These are phyloP conservation scores for Apostichopus leukothele DNA, from an alignment of 53 echinoderm and acorn worm genomes.

Conservation along the genomic window DNA sequence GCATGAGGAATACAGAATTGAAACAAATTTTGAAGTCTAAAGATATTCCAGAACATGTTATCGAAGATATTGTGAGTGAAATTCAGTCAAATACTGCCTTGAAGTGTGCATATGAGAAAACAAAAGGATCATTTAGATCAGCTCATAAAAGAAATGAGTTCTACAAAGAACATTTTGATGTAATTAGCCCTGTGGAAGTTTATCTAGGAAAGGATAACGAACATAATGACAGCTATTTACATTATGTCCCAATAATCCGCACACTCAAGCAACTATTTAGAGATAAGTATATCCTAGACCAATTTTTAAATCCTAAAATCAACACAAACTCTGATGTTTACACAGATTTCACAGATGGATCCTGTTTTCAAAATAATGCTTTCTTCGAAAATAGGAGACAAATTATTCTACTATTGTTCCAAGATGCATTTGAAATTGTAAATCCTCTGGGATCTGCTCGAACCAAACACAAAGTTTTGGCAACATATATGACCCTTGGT, in stretches of 20 bases:
- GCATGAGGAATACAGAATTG: background rate
- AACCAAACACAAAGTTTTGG: constrained; percentile 14
- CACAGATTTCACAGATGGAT: constrained; percentile 17
- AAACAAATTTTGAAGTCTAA: background rate
- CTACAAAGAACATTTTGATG: background rate
- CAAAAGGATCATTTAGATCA: background rate
- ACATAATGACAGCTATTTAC: background rate
- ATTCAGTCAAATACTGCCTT: background rate
- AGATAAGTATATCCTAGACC: background rate
- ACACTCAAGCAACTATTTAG: background rate
- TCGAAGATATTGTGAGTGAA: background rate
- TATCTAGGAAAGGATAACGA: background rate
- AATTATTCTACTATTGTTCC: constrained; percentile 2
- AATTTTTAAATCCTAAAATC: background rate
- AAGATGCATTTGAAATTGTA: constrained; percentile 27
- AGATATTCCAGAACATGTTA: background rate
- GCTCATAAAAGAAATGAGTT: background rate
- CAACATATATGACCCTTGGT: background rate
- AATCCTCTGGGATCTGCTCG: constrained; percentile 12
- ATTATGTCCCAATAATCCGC: background rate
- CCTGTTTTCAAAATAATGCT: background rate
- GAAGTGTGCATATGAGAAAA: background rate
- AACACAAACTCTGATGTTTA: too few species aligned
- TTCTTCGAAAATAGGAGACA: constrained; percentile 6
- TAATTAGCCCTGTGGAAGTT: background rate